Conservation (phyloP, 2,888 invertebrate genomes). For the Eutolmus rufibarbis region DNA sequence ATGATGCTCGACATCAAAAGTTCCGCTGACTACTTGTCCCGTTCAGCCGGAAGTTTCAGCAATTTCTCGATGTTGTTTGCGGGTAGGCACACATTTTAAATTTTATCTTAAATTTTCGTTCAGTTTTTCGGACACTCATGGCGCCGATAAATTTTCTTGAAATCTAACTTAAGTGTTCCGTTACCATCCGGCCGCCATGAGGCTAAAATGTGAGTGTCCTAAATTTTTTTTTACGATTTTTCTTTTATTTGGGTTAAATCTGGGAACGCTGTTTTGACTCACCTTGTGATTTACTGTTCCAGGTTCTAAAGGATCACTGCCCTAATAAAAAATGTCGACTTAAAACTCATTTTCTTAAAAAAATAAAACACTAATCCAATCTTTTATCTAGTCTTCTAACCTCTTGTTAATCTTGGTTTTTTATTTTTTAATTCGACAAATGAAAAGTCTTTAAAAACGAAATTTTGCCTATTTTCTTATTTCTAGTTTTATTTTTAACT, state of each 20-base stretch:
- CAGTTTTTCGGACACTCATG: background rate
- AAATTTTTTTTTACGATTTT: background rate
- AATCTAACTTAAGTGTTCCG: background rate
- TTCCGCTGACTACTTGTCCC: slow-evolving; percentile 88
- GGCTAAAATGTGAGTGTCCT: slow-evolving; percentile 17
- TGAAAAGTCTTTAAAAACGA: too few species aligned
- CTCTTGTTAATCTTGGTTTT: too few species aligned
- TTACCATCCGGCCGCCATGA: background rate
- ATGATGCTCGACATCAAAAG: slow-evolving; percentile 91
- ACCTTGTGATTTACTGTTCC: background rate
- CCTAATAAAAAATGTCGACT: too few species aligned
- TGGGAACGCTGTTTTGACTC: background rate
- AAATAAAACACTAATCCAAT: too few species aligned
- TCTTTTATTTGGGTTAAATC: background rate
- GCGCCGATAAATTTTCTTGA: background rate
- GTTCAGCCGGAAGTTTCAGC: slow-evolving; percentile 86
- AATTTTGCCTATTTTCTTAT: too few species aligned
- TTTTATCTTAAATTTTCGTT: background rate
- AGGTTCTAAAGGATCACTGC: too few species aligned
- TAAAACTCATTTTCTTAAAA: too few species aligned
- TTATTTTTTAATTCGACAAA: too few species aligned
- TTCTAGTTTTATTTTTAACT: too few species aligned
- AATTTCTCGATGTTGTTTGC: slow-evolving; percentile 96
- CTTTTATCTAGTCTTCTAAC: too few species aligned
- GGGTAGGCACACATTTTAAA: slow-evolving; percentile 67